Conservation (phyloP, 64 coral and sea anemone genomes). For the Dendronephthya gigantea region DNA sequence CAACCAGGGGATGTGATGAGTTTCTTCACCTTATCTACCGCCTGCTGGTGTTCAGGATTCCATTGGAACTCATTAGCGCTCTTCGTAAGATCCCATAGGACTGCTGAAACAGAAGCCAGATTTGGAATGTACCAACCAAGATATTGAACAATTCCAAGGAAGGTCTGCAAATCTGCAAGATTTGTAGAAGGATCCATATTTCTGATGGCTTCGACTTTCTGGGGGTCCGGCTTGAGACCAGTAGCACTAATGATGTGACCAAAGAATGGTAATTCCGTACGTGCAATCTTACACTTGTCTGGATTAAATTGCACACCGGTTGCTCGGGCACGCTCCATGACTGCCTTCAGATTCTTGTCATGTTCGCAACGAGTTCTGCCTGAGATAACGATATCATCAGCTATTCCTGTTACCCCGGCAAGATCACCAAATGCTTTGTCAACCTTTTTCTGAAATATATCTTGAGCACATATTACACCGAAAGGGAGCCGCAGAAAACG, state of each 20-base stretch:
- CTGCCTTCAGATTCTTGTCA: constrained; percentile 36
- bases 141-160: constrained; percentile 51
- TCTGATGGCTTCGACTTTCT: constrained; percentile 44
- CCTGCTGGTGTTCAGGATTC: constrained; percentile 34
- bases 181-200: constrained; percentile 48
- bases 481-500: too few species aligned
- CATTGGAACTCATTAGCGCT: constrained; percentile 37
- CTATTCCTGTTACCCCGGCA: too few species aligned
- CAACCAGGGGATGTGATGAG: constrained; percentile 32
- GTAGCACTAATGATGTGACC: constrained; percentile 38
- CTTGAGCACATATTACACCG: too few species aligned
- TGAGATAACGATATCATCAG: too few species aligned
- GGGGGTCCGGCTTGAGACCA: constrained; percentile 32
- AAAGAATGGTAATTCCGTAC: constrained; percentile 35
- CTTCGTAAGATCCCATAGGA: constrained; percentile 42
- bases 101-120: constrained; percentile 30
- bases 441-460: too few species aligned
- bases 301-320: constrained; percentile 28
- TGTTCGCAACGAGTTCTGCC: not conserved
- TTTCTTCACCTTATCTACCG: constrained; percentile 37
- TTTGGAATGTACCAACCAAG: constrained; percentile 42
- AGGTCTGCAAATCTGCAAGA: constrained; percentile 47
- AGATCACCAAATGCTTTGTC: too few species aligned
- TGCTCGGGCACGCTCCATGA: constrained; percentile 28
- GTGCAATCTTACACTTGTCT: constrained; percentile 35